Percentiles rank a stretch among this genome's conserved stretches.
Conservation (phyloP, 2,888 invertebrate genomes). For the Plebejus argus region DNA sequence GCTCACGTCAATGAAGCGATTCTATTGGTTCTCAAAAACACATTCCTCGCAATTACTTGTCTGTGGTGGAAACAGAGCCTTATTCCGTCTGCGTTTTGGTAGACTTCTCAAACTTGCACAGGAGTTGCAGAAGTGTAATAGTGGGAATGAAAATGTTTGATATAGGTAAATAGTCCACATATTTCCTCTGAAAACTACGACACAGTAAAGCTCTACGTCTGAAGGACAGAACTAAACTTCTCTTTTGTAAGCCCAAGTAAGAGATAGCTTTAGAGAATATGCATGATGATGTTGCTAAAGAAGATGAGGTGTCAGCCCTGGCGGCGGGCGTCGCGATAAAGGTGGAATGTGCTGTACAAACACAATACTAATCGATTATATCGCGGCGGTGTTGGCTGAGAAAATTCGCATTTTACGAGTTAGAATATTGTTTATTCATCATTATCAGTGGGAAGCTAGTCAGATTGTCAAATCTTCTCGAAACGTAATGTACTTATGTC, state of each 20-base stretch:
- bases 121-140: no score
- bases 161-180: no score
- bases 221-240: neutral
- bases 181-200: neutral
- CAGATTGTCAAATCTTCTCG: neutral
- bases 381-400: neutral
- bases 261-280: neutral
- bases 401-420: slow-evolving; percentile 2
- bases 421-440: neutral
- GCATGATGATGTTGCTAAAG: neutral
- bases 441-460: neutral
- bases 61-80: no score
- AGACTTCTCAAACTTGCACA: no score
- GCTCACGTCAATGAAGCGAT: no score
- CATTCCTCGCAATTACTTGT: no score
- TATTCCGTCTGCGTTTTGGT: no score
- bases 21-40: no score
- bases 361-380: slow-evolving; percentile 13
- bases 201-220: neutral
- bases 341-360: slow-evolving; percentile 15
- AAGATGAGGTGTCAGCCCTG: neutral
- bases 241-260: neutral
- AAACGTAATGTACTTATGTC: neutral
- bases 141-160: no score
- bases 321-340: neutral